Conservation (phyloP, 1,140 invertebrate genomes). For the Ips nitidus region DNA sequence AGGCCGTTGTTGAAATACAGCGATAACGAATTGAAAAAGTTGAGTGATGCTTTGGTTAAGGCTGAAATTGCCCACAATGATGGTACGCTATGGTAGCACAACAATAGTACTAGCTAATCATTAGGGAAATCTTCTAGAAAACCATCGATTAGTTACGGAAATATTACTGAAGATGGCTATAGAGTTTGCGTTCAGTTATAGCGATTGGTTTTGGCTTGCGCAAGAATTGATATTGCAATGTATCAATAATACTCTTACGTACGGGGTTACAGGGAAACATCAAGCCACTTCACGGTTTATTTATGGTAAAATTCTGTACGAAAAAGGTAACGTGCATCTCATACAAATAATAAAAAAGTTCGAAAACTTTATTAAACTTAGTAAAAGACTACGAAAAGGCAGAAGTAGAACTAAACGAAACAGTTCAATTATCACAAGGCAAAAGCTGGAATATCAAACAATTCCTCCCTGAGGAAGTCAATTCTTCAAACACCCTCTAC, state of each 20-base stretch:
- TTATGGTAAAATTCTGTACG: constrained; percentile 58
- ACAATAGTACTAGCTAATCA: constrained; percentile 6
- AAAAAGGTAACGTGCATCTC: constrained; percentile 53
- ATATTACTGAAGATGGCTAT: constrained; percentile 54
- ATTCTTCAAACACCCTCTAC: constrained; percentile 51
- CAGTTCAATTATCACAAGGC: constrained; percentile 43
- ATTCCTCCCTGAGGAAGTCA: constrained; percentile 24
- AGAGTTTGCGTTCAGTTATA: constrained; percentile 54
- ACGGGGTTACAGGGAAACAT: constrained; percentile 53
- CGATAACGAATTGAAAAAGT: constrained; percentile 53
- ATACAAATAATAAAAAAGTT: background rate
- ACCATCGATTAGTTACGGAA: constrained; percentile 52
- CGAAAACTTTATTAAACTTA: constrained; percentile 14
- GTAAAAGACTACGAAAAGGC: constrained; percentile 48
- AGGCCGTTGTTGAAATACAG: constrained; percentile 51
- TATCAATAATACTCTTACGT: constrained; percentile 52
- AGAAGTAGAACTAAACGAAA: constrained; percentile 43
- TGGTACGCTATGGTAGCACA: constrained; percentile 5
- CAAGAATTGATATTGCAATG: constrained; percentile 57
- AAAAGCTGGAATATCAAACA: constrained; percentile 50
- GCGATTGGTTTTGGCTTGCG: constrained; percentile 61
- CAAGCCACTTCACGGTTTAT: constrained; percentile 57
- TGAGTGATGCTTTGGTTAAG: constrained; percentile 51
- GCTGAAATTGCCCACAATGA: constrained; percentile 51
- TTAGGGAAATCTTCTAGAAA: constrained; percentile 46